A percentile compares a stretch with the other conserved stretches of the same genome.
Evolutionary conservation across 35 echinoderm and acorn worm species (phyloP).

Genomic region (Patiria miniata): DNA sequence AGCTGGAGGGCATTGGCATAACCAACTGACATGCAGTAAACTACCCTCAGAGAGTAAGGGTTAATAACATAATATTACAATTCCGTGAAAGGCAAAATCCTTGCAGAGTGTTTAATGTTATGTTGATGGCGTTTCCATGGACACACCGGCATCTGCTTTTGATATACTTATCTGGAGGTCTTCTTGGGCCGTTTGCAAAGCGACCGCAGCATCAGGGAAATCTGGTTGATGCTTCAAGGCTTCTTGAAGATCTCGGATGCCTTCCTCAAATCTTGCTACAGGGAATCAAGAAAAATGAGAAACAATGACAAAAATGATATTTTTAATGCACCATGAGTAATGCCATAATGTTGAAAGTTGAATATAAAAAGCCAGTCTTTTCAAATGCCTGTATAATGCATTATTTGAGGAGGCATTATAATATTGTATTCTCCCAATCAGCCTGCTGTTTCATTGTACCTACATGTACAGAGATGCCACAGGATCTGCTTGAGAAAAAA

Average conservation of each 20-base stretch:
- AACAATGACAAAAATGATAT: neutral
- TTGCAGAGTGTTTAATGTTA: no score
- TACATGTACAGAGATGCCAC: no score
- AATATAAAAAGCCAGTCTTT: neutral
- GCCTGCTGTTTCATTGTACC: no score
- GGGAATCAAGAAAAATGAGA: conserved; percentile 20
- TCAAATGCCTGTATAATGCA: neutral
- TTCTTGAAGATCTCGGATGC: conserved; percentile 66
- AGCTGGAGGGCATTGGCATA: no score
- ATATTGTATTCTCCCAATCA: no score
- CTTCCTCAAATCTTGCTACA: conserved; percentile 62
- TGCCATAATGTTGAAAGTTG: neutral
- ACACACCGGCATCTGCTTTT: neutral
- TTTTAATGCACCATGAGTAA: neutral
- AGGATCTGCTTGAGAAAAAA: no score
- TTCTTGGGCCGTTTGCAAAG: conserved; percentile 56
- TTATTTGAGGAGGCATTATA: neutral
- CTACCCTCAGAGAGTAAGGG: no score
- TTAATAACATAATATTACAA: no score
- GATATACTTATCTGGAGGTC: conserved; percentile 32
- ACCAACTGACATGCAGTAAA: no score
- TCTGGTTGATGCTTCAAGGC: conserved; percentile 57
- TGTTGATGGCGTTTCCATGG: neutral
- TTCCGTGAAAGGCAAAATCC: no score
- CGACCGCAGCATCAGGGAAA: conserved; percentile 66